A percentile compares a stretch with the other conserved stretches of the same genome.
Conservation (phyloP, 2,113 vertebrate genomes). For the Platysternon megacephalum region DNA sequence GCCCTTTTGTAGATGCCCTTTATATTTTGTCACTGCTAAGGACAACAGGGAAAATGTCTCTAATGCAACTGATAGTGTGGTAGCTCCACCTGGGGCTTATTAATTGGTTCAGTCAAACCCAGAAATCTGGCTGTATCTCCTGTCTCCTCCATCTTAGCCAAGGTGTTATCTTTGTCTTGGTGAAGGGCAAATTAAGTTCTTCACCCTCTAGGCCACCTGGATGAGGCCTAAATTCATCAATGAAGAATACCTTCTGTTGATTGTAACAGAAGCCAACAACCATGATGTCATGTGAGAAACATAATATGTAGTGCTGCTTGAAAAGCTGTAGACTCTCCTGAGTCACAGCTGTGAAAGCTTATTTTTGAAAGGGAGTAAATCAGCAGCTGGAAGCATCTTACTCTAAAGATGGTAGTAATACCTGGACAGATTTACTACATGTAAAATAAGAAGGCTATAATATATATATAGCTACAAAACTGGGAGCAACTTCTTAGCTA, state of each 20-base stretch:
- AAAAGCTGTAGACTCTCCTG: background rate
- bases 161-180: background rate
- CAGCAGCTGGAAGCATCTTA: background rate
- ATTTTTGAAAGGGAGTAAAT: background rate
- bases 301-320: background rate
- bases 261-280: background rate
- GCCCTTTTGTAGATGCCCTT: background rate
- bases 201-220: background rate
- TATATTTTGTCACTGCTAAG: background rate
- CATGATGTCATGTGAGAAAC: background rate
- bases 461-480: background rate
- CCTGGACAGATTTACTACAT: accelerated
- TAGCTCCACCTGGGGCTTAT: background rate
- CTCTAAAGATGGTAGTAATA: background rate
- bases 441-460: background rate
- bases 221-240: background rate
- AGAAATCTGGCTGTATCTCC: background rate
- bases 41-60: background rate
- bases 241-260: background rate
- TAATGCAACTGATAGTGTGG: background rate
- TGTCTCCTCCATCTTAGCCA: background rate
- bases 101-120: background rate
- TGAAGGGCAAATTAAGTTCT: background rate
- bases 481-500: background rate
- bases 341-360: background rate